These are phyloP conservation scores for Callopanchax toddi DNA, from an alignment of 2,113 vertebrate genomes.

Conservation along the genomic window DNA sequence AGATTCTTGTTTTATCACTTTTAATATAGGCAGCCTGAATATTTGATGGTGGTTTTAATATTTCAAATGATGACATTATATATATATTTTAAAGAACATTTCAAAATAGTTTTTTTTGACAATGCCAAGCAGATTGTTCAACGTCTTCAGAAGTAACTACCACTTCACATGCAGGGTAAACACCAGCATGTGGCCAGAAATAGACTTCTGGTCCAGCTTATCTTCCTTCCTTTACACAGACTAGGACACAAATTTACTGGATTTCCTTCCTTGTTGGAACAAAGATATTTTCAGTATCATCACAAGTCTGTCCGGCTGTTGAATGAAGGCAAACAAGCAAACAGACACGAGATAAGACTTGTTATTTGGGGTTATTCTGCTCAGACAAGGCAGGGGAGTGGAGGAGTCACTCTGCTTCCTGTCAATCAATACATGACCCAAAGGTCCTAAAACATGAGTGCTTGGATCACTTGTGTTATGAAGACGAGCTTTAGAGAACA, in stretches of 20 bases:
- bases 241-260: slow-evolving; percentile 17
- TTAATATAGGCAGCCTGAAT: too few species aligned
- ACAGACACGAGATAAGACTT: slow-evolving; percentile 38
- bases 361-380: slow-evolving; percentile 36
- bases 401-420: slow-evolving; percentile 4
- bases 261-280: slow-evolving; percentile 36
- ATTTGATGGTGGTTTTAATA: too few species aligned
- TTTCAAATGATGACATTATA: too few species aligned
- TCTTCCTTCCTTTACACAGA: slow-evolving; percentile 69
- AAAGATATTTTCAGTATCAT: slow-evolving; percentile 58
- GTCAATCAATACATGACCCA: slow-evolving; percentile 21
- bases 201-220: slow-evolving; percentile 31
- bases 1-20: too few species aligned
- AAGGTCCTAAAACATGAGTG: slow-evolving; percentile 10
- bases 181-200: slow-evolving; percentile 35
- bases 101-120: too few species aligned
- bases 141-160: background rate
- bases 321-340: slow-evolving; percentile 15
- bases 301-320: slow-evolving; percentile 9
- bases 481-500: too few species aligned
- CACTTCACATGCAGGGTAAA: slow-evolving; percentile 1
- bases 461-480: background rate
- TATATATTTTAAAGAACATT: too few species aligned
- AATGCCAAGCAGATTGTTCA: background rate
- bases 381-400: slow-evolving; percentile 11